These are phyloP conservation scores for Lagodon rhomboides DNA, from an alignment of 2,797 vertebrate species.

Conservation along the genomic window DNA sequence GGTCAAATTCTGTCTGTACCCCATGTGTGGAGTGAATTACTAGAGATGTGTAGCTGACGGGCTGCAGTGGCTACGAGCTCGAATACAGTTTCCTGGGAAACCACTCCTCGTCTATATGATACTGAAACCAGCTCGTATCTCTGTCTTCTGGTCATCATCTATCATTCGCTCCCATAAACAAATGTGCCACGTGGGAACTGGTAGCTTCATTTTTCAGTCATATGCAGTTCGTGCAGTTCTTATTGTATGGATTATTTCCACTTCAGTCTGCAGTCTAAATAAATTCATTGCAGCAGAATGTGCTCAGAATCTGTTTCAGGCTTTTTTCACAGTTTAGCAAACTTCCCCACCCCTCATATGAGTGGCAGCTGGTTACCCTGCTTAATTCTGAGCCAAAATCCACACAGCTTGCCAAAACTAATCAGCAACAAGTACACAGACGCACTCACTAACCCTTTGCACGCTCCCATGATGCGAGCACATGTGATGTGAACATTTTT, in stretches of 20 bases:
- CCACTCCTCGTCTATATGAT: constrained; percentile 19
- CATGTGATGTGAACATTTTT: constrained; percentile 24
- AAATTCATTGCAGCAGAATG: neutral
- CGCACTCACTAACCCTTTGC: constrained; percentile 33
- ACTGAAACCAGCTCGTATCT: constrained; percentile 10
- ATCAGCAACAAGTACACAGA: constrained; percentile 54
- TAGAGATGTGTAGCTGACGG: constrained; percentile 37
- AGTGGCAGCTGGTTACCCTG: constrained; percentile 47
- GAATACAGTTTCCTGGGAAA: constrained; percentile 60
- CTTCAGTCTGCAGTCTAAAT: neutral
- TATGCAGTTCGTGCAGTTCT: neutral
- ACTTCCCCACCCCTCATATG: constrained; percentile 23
- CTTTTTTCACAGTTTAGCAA: constrained; percentile 28
- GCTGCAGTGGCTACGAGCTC: constrained; percentile 17
- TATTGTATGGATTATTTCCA: neutral
- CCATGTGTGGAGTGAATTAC: constrained; percentile 27
- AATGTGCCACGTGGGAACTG: neutral
- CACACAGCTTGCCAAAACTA: constrained; percentile 40
- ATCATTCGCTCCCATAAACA: neutral
- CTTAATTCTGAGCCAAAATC: constrained; percentile 41
- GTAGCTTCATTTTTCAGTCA: constrained; percentile 3
- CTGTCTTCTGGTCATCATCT: neutral
- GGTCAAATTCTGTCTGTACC: constrained; percentile 26
- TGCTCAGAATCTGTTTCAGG: neutral
- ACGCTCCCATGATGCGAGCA: constrained; percentile 6